These are phyloP conservation scores for Nasua narica DNA, from an alignment of 2,797 vertebrate species.

Conservation along the genomic window DNA sequence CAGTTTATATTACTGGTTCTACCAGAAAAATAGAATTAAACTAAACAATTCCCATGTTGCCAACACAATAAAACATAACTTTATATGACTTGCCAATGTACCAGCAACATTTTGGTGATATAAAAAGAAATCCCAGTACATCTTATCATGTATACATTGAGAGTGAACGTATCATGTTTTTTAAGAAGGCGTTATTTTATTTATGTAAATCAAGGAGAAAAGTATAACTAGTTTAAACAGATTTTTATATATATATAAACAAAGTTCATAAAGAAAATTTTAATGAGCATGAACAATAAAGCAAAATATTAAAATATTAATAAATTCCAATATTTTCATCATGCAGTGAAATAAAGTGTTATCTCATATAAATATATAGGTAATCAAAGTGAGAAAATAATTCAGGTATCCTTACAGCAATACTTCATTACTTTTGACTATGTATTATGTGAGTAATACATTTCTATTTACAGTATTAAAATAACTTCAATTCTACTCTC, in stretches of 20 bases:
- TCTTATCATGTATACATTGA: neutral
- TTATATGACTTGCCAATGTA: neutral
- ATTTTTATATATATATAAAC: neutral
- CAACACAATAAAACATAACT: neutral
- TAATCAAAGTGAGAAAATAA: neutral
- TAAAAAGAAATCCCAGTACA: neutral
- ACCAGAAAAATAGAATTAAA: neutral
- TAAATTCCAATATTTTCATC: neutral
- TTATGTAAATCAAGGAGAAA: neutral
- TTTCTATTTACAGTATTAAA: neutral
- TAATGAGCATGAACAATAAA: neutral
- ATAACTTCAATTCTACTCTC: neutral
- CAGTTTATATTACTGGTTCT: neutral
- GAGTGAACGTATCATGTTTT: neutral
- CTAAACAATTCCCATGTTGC: neutral
- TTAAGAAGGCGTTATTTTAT: neutral
- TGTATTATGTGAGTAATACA: neutral
- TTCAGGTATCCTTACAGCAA: neutral
- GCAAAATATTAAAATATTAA: neutral
- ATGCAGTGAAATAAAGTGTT: neutral
- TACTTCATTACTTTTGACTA: neutral
- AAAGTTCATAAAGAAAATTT: neutral
- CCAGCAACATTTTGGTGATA: neutral
- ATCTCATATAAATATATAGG: neutral
- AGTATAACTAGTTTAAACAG: neutral